phyloP scores from a whole-genome alignment of 2,113 vertebrate genomes.

The Hippopotamus amphibius region DNA sequence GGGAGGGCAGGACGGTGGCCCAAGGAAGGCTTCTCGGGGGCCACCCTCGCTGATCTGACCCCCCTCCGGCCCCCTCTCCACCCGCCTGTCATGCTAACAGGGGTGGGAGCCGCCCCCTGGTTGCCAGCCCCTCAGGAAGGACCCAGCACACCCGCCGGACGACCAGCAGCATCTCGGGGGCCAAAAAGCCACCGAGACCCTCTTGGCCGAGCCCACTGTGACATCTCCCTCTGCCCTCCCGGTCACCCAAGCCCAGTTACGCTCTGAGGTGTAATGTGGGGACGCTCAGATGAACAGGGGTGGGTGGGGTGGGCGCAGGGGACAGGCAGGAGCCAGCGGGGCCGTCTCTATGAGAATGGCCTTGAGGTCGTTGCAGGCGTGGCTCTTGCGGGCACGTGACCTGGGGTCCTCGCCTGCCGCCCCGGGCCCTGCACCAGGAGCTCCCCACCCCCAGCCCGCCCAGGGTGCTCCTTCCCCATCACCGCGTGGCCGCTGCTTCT shows the following conservation, averaged over 20 bases:
- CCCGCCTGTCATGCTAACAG: background rate
- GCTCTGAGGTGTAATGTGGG: too few relatives aligned
- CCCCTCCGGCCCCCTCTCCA: background rate
- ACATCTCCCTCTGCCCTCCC: accelerated
- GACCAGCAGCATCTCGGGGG: accelerated
- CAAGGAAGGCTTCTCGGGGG: background rate
- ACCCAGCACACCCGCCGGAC: too few relatives aligned
- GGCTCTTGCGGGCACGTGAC: accelerated
- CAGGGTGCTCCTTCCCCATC: background rate
- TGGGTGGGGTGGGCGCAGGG: too few relatives aligned
- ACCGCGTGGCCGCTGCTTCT: too few relatives aligned
- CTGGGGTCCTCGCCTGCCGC: background rate
- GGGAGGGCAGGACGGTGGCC: accelerated
- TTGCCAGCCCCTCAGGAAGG: background rate
- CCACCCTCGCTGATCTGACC: background rate
- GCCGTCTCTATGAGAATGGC: background rate
- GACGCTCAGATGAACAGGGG: accelerated
- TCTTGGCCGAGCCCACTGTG: background rate
- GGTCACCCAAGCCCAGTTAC: background rate
- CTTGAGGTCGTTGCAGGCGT: too few relatives aligned
- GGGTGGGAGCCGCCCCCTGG: background rate
- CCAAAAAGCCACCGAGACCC: accelerated
- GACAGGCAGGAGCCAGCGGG: too few relatives aligned
- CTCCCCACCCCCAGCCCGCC: background rate
- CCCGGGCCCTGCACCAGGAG: background rate